Evolutionary conservation across 92 coral and sea anemone species (phyloP), one percentile per base, ranked within the genome.

Genomic region (Epizoanthus scotinus): DNA sequence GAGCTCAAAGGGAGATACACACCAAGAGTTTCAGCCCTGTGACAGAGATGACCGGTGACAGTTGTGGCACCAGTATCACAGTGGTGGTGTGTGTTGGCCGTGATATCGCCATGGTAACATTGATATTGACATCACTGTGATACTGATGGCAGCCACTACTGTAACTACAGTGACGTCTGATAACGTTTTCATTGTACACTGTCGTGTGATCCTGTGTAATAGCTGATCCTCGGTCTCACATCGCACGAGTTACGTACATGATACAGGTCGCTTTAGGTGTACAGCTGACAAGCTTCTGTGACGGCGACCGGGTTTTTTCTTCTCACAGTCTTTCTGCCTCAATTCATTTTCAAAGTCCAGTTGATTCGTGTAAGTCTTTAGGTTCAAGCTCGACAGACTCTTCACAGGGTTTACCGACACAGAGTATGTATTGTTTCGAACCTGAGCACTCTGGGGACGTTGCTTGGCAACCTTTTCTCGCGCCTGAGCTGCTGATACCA

Each of bases 401-500:
- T 93, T 89, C 29, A 89, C 81, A 12, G 93, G 94, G 69, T 89
- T 86, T 44, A 81, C 63, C 4, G 94, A 90, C 73, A 84, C 65
- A 21, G 92, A 84, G 22, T 90, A 86, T 14, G 82, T 84, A 56
- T 31, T 82, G 19, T 88, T 73, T 7, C 38, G 69, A 53, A 87
- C 97, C 38, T 90, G 92, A 42, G 98, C 98, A 58, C 98, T 95
- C 63, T 87, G 89, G 28, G 98, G 98, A 31, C 98, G 92, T 77
- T 82, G 72, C 64, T 55, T 84, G 49, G 94, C 90, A 59, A 95
- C 67, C 67, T 82, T 84, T 49, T 90, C 89, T 63, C 90, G 90
- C 61, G 98, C 88, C 67, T 93, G 95, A 42, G 89, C 75, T 12
- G 98, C 91, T 7, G 91, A 82, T 31, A 89, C 81, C 98, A 95